Evolutionary conservation across 2,888 invertebrate genomes (phyloP).

Genomic region (Sepiola atlantica): DNA sequence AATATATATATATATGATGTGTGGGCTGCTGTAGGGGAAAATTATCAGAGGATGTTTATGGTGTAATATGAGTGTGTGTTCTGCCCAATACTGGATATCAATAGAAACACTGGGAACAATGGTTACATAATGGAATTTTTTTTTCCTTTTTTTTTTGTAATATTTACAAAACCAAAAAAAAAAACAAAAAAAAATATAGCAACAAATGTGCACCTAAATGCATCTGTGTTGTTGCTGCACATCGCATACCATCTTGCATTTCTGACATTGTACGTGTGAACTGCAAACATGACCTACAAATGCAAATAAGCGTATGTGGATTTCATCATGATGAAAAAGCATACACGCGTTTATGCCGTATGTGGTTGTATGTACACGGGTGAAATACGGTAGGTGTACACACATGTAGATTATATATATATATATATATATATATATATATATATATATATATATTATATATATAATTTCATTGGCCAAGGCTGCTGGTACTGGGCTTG

Average conservation of each 20-base stretch:
- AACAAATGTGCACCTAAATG: not conserved
- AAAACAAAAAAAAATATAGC: not conserved
- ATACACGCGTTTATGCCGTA: no score
- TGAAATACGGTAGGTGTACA: not conserved
- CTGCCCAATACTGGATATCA: not conserved
- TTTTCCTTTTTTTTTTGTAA: conserved; percentile 24
- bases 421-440: no score
- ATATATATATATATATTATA: no score
- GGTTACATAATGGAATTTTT: not conserved
- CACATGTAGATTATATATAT: no score
- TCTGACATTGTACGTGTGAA: not conserved
- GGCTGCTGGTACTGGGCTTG: not conserved
- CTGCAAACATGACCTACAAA: not conserved
- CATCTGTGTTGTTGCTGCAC: not conserved
- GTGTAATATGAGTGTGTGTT: not conserved
- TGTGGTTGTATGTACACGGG: not conserved
- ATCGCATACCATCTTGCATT: conserved; percentile 9
- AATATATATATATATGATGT: conserved; percentile 16
- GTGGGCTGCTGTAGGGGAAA: not conserved
- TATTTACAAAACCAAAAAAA: not conserved
- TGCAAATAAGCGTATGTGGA: not conserved
- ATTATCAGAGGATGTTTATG: not conserved
- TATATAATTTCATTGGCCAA: not conserved
- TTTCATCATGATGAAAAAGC: not conserved
- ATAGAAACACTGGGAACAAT: conserved; percentile 21